Conservation (phyloP, 64 coral and sea anemone genomes). For the Catalaphyllia jardinei region DNA sequence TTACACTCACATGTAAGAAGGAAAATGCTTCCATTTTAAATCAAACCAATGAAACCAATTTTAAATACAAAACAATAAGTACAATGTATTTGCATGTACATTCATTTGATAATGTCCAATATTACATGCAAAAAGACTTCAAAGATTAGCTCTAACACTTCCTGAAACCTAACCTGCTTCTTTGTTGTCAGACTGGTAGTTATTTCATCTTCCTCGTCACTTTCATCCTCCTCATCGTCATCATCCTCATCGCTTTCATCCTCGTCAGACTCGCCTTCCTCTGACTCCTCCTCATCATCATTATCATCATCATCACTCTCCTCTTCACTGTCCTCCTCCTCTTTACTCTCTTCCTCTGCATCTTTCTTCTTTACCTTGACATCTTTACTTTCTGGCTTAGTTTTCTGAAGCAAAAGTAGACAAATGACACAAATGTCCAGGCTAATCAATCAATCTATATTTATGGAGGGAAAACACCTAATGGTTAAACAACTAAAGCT, state of each 20-base stretch:
- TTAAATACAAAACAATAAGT: too few relatives aligned
- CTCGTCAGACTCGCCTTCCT: background rate
- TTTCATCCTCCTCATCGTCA: conserved; percentile 26
- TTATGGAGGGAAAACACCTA: background rate
- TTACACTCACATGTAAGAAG: too few relatives aligned
- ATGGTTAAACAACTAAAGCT: too few relatives aligned
- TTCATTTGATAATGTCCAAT: too few relatives aligned
- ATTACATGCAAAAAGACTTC: too few relatives aligned
- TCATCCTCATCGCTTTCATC: conserved; percentile 23
- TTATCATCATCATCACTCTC: conserved; percentile 33
- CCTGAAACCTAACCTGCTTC: background rate
- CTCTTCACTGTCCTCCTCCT: background rate
- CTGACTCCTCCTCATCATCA: conserved; percentile 6
- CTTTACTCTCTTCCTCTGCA: background rate
- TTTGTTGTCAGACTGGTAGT: conserved; percentile 15
- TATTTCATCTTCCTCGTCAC: conserved; percentile 52
- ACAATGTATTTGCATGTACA: too few relatives aligned
- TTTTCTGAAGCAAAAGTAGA: background rate
- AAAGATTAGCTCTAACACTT: too few relatives aligned
- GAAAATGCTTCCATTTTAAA: too few relatives aligned
- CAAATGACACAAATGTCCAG: too few relatives aligned
- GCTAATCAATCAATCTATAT: background rate
- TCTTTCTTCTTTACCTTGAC: background rate
- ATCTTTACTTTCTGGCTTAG: background rate
- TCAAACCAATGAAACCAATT: too few relatives aligned